Evolutionary conservation across 2,797 vertebrate genomes (phyloP).

Genomic region (Tenualosa ilisha): DNA sequence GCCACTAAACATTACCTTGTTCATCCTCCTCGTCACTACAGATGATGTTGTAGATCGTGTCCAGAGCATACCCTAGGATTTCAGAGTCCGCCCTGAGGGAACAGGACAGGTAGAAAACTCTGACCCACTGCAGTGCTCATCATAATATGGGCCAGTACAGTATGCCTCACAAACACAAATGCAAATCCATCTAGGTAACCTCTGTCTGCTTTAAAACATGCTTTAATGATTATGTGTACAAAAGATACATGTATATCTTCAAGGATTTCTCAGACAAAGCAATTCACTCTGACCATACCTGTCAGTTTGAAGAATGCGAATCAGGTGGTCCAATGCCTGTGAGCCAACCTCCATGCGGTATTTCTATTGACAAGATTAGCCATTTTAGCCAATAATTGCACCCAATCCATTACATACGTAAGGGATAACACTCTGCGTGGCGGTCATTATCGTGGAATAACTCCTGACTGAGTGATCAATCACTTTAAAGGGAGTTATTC

Average conservation of each 20-base stretch:
- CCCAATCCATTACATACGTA: no score
- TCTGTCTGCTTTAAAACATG: neutral
- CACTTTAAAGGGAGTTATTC: no score
- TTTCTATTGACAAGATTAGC: conserved; percentile 76
- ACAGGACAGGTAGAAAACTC: neutral
- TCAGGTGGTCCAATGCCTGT: conserved; percentile 92
- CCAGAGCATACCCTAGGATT: conserved; percentile 98
- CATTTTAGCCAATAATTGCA: neutral
- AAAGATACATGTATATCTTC: neutral
- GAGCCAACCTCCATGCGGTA: conserved; percentile 94
- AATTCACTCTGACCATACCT: conserved; percentile 74
- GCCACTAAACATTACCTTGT: conserved; percentile 78
- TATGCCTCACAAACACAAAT: neutral
- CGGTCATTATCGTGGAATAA: no score
- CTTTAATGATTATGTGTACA: no score
- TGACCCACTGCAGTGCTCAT: neutral
- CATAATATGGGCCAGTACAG: no score
- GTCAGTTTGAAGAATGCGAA: conserved; percentile 92
- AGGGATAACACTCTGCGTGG: no score
- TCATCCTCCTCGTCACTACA: conserved; percentile 96
- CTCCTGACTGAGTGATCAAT: no score
- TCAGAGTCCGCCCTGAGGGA: conserved; percentile 92
- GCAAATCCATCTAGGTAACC: neutral
- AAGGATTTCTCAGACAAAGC: neutral
- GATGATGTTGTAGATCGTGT: conserved; percentile 95